phyloP scores from a whole-genome alignment of 2,113 vertebrate genomes.

The Nannobrachium achirus region DNA sequence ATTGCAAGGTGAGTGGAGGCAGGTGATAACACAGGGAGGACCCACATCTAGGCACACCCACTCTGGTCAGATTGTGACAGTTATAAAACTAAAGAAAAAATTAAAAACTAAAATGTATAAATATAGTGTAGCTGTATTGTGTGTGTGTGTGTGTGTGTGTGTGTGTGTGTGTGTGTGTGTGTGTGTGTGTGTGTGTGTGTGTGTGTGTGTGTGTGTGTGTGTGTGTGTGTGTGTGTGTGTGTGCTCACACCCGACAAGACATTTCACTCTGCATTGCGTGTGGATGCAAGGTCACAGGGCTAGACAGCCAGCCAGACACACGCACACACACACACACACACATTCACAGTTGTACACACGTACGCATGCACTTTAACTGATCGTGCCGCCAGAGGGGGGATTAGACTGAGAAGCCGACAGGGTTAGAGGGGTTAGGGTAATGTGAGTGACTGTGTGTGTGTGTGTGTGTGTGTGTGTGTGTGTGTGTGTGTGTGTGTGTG shows the following conservation, averaged over 20 bases:
- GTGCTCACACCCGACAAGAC: slow-evolving; percentile 65
- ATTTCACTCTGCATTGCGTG: slow-evolving; percentile 67
- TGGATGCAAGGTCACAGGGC: slow-evolving; percentile 75
- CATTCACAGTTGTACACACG: slow-evolving; percentile 20
- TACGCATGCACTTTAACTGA: slow-evolving; percentile 56
- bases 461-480: slow-evolving; percentile 14
- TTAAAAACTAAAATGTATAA: too few relatives aligned
- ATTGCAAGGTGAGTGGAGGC: too few relatives aligned
- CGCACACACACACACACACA: slow-evolving; percentile 42
- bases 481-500: slow-evolving; percentile 11
- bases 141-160: too few relatives aligned
- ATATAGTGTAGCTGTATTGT: slow-evolving; percentile 11
- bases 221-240: slow-evolving; percentile 48
- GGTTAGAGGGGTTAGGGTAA: slow-evolving; percentile 65
- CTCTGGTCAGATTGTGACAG: too few relatives aligned
- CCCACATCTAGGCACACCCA: too few relatives aligned
- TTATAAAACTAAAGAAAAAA: too few relatives aligned
- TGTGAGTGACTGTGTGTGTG: slow-evolving; percentile 32
- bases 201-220: too few relatives aligned
- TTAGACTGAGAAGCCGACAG: slow-evolving; percentile 66
- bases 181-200: too few relatives aligned
- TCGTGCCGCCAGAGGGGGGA: slow-evolving; percentile 66
- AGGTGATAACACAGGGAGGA: too few relatives aligned
- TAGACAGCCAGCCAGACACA: slow-evolving; percentile 59
- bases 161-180: too few relatives aligned